Conservation (phyloP, 2,888 invertebrate species). For the Acleris cristana region DNA sequence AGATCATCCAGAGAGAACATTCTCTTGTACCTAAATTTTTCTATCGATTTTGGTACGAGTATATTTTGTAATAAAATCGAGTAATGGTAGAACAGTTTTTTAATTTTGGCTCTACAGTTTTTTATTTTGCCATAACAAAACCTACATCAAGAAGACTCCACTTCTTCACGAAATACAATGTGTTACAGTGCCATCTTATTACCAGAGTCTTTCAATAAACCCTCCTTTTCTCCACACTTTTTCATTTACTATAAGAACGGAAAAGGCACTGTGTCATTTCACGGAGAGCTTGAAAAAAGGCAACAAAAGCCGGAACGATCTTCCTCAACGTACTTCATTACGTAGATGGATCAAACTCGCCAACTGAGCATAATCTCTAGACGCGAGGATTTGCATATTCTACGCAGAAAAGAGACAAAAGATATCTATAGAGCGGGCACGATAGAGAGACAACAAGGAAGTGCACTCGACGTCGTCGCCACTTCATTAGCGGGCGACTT, state of each 20-base stretch:
- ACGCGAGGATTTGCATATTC: slow-evolving; percentile 50
- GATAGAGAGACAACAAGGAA: slow-evolving; percentile 46
- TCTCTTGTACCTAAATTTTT: too few relatives aligned
- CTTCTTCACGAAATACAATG: slow-evolving; percentile 7
- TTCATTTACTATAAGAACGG: slow-evolving; percentile 36
- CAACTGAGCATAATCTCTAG: slow-evolving; percentile 52
- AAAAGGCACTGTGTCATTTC: slow-evolving; percentile 33
- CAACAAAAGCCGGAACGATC: slow-evolving; percentile 49
- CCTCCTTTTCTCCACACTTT: slow-evolving; percentile 29
- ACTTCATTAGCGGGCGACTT: slow-evolving; percentile 66
- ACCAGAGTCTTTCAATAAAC: slow-evolving; percentile 20
- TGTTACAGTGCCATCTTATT: slow-evolving; percentile 23
- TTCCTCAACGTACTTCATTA: slow-evolving; percentile 62
- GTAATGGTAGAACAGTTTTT: too few relatives aligned
- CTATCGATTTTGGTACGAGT: too few relatives aligned
- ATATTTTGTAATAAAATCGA: too few relatives aligned
- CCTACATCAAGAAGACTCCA: background rate
- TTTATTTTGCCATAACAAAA: background rate
- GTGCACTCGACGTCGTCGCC: slow-evolving; percentile 56
- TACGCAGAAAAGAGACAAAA: slow-evolving; percentile 48
- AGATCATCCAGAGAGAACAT: too few relatives aligned
- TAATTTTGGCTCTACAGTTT: too few relatives aligned
- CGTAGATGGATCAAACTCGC: slow-evolving; percentile 59
- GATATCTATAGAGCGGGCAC: slow-evolving; percentile 11
- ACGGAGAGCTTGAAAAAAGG: slow-evolving; percentile 38